Conservation (phyloP, 64 coral and sea anemone genomes). For the Dendrophyllia cribrosa region DNA sequence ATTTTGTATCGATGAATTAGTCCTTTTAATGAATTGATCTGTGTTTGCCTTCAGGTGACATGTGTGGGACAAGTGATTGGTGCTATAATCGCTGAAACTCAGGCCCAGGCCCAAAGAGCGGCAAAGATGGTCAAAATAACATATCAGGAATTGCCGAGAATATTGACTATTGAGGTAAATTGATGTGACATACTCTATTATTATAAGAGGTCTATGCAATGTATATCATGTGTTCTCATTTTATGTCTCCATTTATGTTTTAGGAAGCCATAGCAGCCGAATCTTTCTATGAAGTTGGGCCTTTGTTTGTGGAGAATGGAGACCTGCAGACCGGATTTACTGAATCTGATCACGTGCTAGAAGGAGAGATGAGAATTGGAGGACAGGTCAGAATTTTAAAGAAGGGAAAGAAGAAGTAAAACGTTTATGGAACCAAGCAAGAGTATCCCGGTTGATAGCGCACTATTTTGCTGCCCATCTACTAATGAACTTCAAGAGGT, state of each 20-base stretch:
- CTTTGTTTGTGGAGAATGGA: conserved; percentile 49
- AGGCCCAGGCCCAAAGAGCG: conserved; percentile 90
- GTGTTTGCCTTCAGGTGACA: conserved; percentile 69
- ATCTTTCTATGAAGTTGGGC: conserved; percentile 18
- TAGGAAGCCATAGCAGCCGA: conserved; percentile 84
- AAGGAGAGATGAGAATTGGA: conserved; percentile 75
- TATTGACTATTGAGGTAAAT: conserved; percentile 87
- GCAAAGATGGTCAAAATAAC: conserved; percentile 79
- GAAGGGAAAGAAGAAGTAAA: no score
- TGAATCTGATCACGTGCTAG: conserved; percentile 59
- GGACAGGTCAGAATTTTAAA: conserved; percentile 41
- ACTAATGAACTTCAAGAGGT: no score
- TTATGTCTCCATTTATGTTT: no score
- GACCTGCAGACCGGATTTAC: conserved; percentile 57
- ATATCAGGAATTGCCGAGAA: conserved; percentile 82
- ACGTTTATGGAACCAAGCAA: no score
- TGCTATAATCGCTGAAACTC: conserved; percentile 84
- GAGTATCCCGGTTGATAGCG: no score
- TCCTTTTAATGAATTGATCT: no score
- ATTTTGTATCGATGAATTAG: no score
- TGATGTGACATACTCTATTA: neutral
- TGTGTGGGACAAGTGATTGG: conserved; percentile 91
- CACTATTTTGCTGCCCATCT: no score
- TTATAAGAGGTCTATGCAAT: no score
- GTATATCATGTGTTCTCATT: no score